Evolutionary conservation across 2,113 vertebrate genomes (phyloP), one percentile per base, ranked within the genome.

Genomic region (Jacana jacana): DNA sequence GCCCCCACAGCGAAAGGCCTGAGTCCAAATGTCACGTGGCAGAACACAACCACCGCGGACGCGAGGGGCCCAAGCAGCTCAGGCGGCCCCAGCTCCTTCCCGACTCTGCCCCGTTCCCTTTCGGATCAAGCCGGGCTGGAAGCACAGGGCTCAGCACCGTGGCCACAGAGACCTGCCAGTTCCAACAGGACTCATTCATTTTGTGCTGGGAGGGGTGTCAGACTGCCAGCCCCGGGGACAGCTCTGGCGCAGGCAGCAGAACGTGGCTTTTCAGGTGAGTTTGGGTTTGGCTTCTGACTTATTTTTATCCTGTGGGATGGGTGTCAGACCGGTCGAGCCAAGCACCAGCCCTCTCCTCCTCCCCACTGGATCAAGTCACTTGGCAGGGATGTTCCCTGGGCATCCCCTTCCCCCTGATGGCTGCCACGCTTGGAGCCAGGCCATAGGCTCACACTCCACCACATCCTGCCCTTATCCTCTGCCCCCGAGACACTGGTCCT

Each of bases 351-450:
- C 72, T 40, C 58, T 78, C 71, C 80, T 37, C 49, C 40, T 24
- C 39, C 54, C 55, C 60, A 15, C 1, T 9, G 13, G 20, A 69
- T 35, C n/a, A 16, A 13, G 46, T 42, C 54, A 42, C 58, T 68
- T 3, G 30, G 23, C 44, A 51, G 58, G 22, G 33, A 12, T n/a
- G 17, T 24, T 35, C 22, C 17, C n/a, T 0, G 0, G 60, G n/a
- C 1, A 1, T 31, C 11, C n/a, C 37, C 28, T 49, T n/a, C 65
- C 46, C 31, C 20, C 1, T 9, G 0, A 0, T 0, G 6, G 44
- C 23, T 35, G 30, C 55, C 44, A 51, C 0, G 0, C 27, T 72
- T n/a, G 4, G 28, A 89, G 72, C 37, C 1, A 52, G 19, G 66
- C 55, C 42, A 33, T 33, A 35, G 49, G 58, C 58, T 61, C 54